Conservation (phyloP, 2,888 invertebrate genomes). For the Endomychus coccineus region DNA sequence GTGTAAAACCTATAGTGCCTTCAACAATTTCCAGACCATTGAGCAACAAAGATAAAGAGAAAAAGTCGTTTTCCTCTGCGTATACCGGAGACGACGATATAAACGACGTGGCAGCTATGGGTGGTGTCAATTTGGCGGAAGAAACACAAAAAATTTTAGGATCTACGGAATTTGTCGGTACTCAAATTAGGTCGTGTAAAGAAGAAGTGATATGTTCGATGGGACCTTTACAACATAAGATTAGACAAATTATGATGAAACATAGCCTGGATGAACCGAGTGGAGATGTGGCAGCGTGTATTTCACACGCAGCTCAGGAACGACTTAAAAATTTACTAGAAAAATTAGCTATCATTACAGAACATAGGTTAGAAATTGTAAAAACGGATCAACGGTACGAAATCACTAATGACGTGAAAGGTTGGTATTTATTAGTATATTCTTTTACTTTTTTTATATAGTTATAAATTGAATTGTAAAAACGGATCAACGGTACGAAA, state of each 20-base stretch:
- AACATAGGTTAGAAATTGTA: constrained; percentile 88
- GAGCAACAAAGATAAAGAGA: constrained; percentile 66
- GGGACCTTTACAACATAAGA: constrained; percentile 66
- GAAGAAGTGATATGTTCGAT: constrained; percentile 84
- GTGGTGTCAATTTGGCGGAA: constrained; percentile 94
- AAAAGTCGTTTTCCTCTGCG: constrained; percentile 54
- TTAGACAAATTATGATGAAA: constrained; percentile 66
- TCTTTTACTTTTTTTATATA: neutral
- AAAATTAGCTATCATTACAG: constrained; percentile 86
- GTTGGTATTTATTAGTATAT: constrained; percentile 47
- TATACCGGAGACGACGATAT: constrained; percentile 83
- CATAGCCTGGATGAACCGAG: constrained; percentile 79
- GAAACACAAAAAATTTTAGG: constrained; percentile 90
- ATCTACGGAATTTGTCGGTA: constrained; percentile 68
- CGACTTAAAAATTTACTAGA: constrained; percentile 84
- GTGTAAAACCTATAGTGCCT: constrained; percentile 51
- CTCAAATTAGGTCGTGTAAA: constrained; percentile 81
- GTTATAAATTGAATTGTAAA: too few species aligned
- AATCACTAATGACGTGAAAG: constrained; percentile 45
- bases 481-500: too few species aligned
- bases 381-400: constrained; percentile 88
- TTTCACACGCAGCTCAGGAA: constrained; percentile 93
- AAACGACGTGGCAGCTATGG: constrained; percentile 98
- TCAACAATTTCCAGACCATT: constrained; percentile 50
- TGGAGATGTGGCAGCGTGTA: constrained; percentile 77